A percentile compares a stretch with the other conserved stretches of the same genome.
Conservation (phyloP, 2,113 vertebrate species). For the Barbus barbus region DNA sequence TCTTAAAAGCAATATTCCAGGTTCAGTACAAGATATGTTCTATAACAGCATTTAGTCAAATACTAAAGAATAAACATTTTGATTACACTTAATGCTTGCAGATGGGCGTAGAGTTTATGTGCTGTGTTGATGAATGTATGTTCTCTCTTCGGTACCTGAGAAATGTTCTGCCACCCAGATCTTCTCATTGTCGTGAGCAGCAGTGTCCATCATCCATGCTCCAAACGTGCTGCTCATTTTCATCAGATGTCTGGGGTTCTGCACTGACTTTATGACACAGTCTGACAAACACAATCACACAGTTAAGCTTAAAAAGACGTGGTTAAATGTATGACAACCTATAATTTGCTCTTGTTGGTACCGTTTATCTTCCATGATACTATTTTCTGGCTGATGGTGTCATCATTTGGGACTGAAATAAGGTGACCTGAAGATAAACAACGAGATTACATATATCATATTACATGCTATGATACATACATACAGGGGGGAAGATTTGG, state of each 20-base stretch:
- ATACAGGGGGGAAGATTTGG: neutral
- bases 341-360: neutral
- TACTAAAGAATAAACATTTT: neutral
- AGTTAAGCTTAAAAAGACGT: neutral
- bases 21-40: neutral
- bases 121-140: neutral
- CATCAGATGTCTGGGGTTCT: conserved; percentile 80
- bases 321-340: neutral
- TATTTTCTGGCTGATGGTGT: conserved; percentile 71
- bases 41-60: neutral
- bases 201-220: conserved; percentile 89
- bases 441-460: neutral
- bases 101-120: neutral
- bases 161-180: conserved; percentile 95
- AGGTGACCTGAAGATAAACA: conserved; percentile 70
- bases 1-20: neutral
- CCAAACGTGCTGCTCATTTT: conserved; percentile 86
- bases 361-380: conserved; percentile 64
- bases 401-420: conserved; percentile 83
- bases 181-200: conserved; percentile 77
- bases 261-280: conserved; percentile 81
- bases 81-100: too few species aligned
- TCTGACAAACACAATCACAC: conserved; percentile 69
- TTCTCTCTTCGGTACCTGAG: conserved; percentile 76
- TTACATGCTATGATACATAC: neutral